Base-by-base conservation (phyloP, 2,888 invertebrate species). In the Hyles lineata region DNA sequence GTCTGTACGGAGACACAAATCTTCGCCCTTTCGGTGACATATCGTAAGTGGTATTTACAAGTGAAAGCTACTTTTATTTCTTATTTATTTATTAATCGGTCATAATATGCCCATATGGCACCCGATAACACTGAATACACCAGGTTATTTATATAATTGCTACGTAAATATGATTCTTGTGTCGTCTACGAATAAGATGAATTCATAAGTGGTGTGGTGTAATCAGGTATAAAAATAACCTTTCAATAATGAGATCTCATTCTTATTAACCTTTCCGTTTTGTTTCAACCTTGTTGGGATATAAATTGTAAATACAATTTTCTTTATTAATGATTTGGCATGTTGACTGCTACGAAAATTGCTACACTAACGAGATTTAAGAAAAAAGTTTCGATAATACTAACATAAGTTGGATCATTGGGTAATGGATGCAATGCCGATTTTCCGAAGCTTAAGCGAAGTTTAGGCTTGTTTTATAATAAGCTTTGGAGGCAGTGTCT, bases 11-110 rank as follows among this genome's bases (percentile, higher is more conserved):
- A 50, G 17, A n/a, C 55, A n/a, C 23, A 67, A 21, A 21, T 50
- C 43, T 6, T 67, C 50, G 43, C 23, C 50, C 43, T 25, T 50
- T 50, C 21, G 6, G 21, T 67, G 67, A 67, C 67, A 67, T 67
- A 67, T 67, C 23, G 50, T 23, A 67, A 15, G 67, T 50, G 67
- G 67, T 43, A 50, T 67, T 67, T 67, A 50, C 50, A 15, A 50
- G 67, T 50, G 50, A 67, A 67, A 67, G 67, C 23, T 23, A 17
- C 23, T 50, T 23, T 15, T 35, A 21, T 32, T n/a, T 63, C 21
- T 67, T 67, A 67, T 50, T 6, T 67, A 50, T n/a, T 19, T n/a
- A n/a, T 5, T 55, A 5, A 19, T 15, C n/a, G 5, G 5, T 17
- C 19, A 55, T 1, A 55, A 55, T 19, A n/a, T 19, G 7, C 5